Conservation (phyloP, 2,113 vertebrate species). For the Lagenorhynchus albirostris region DNA sequence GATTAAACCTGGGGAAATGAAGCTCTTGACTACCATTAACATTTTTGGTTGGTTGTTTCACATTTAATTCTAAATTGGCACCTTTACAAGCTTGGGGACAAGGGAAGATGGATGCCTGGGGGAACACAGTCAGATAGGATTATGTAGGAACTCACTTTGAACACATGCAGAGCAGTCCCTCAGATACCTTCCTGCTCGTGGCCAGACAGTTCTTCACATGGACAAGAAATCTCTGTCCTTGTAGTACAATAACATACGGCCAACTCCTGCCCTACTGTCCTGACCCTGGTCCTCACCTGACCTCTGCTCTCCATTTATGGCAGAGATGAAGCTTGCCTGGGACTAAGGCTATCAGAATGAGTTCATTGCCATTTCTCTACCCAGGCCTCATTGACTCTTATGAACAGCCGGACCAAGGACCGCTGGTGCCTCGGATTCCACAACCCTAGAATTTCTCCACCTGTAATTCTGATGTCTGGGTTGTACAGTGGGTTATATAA, state of each 20-base stretch:
- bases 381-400: not conserved
- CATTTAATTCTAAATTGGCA: not conserved
- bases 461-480: accelerated
- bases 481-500: accelerated
- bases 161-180: accelerated
- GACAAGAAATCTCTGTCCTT: not conserved
- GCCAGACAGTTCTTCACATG: not conserved
- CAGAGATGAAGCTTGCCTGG: not conserved
- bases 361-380: not conserved
- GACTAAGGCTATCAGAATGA: not conserved
- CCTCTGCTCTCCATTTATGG: not conserved
- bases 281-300: not conserved
- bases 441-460: accelerated
- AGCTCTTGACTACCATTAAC: not conserved
- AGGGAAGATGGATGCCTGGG: not conserved
- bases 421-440: accelerated
- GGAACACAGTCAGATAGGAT: not conserved
- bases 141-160: accelerated
- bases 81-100: not conserved
- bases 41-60: not conserved
- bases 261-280: not conserved
- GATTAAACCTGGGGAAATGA: not conserved
- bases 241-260: accelerated
- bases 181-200: not conserved
- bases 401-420: accelerated